Percentiles rank a stretch among this genome's conserved stretches.
Conservation (phyloP, 2,888 invertebrate genomes). For the Patella depressa region DNA sequence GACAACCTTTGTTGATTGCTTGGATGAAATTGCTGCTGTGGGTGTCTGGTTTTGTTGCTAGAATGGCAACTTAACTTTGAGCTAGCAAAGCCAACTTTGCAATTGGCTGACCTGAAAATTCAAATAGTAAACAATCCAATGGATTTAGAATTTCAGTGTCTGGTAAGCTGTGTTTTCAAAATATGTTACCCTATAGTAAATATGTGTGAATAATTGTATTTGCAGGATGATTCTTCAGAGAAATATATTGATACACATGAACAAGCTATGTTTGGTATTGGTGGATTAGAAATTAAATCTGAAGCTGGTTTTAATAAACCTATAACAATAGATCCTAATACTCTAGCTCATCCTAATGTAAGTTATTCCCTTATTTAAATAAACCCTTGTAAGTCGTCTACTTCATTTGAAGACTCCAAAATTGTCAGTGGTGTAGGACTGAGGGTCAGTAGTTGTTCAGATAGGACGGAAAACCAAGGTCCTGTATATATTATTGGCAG, state of each 20-base stretch:
- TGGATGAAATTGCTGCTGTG: not conserved
- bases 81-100: no score
- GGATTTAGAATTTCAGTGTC: no score
- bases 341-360: constrained; percentile 52
- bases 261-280: constrained; percentile 51
- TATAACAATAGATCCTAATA: constrained; percentile 49
- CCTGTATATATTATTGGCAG: no score
- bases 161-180: no score
- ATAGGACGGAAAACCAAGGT: no score
- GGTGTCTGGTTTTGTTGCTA: no score
- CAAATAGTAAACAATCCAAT: no score
- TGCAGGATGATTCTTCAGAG: constrained; percentile 37
- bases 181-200: not conserved
- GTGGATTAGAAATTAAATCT: constrained; percentile 41
- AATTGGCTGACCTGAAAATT: no score
- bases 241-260: constrained; percentile 39
- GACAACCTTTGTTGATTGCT: not conserved
- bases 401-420: not conserved
- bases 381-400: not conserved
- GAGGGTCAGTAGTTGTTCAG: not conserved
- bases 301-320: constrained; percentile 40
- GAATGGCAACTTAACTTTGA: no score
- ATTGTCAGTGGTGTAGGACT: not conserved
- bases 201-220: not conserved
- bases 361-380: constrained; percentile 19